Conservation (phyloP, 2,888 invertebrate genomes). For the Plebejus anna region DNA sequence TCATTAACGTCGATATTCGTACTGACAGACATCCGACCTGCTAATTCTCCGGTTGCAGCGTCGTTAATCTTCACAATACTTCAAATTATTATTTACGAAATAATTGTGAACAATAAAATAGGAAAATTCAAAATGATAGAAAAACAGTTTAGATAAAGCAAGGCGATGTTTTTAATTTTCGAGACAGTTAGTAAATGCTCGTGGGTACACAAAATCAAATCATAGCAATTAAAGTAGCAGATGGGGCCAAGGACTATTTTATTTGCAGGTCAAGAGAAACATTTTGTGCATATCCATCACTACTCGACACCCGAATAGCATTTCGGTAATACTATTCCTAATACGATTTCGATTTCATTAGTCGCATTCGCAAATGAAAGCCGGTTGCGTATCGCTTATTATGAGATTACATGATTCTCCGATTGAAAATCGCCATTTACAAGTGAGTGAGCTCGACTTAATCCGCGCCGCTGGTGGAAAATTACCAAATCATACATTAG, state of each 20-base stretch:
- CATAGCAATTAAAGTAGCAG: too few relatives aligned
- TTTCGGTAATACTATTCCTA: neutral
- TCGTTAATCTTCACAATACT: too few relatives aligned
- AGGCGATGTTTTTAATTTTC: too few relatives aligned
- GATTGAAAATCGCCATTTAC: constrained; percentile 19
- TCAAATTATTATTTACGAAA: too few relatives aligned
- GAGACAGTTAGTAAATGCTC: too few relatives aligned
- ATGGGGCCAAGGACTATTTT: neutral
- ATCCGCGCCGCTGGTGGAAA: constrained; percentile 4
- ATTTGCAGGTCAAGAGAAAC: neutral
- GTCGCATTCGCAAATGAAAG: constrained; percentile 6
- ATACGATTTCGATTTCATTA: constrained; percentile 17
- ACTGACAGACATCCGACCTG: too few relatives aligned
- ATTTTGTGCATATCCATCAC: neutral
- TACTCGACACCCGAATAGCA: neutral
- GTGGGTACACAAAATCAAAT: too few relatives aligned
- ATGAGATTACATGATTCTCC: constrained; percentile 19
- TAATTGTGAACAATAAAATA: too few relatives aligned
- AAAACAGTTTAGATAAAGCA: too few relatives aligned
- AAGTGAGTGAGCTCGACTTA: constrained; percentile 14
- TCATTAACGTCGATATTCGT: too few relatives aligned
- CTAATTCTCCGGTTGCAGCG: too few relatives aligned
- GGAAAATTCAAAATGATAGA: too few relatives aligned
- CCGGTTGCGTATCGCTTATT: constrained; percentile 17
- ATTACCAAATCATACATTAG: constrained; percentile 19